These are phyloP conservation scores for Passer montanus DNA, from an alignment of 2,113 vertebrate genomes.

Conservation along the genomic window DNA sequence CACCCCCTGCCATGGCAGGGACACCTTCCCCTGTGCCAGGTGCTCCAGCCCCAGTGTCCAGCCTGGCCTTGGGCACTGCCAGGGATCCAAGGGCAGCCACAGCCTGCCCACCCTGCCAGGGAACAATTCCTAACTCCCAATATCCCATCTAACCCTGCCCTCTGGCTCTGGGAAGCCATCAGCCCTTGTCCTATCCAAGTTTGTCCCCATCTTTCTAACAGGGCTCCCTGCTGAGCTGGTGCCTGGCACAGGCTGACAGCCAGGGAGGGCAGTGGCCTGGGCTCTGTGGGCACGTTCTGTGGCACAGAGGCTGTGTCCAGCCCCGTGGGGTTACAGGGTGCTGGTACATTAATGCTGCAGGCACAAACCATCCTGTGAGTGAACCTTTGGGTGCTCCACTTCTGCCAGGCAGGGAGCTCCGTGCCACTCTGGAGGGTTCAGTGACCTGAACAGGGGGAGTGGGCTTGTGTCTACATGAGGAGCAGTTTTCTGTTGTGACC, in stretches of 20 bases:
- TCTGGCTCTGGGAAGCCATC: neutral
- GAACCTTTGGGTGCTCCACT: neutral
- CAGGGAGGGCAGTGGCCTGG: neutral
- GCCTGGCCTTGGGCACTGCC: neutral
- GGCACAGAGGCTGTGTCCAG: rapidly evolving
- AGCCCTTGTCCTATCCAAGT: neutral
- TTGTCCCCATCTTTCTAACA: neutral
- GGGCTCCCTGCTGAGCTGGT: neutral
- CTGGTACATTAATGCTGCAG: rapidly evolving
- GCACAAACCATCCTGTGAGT: rapidly evolving
- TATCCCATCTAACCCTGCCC: rapidly evolving
- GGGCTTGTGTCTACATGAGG: rapidly evolving
- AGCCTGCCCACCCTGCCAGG: neutral
- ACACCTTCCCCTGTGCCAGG: neutral
- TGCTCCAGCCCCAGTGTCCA: neutral
- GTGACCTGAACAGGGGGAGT: neutral
- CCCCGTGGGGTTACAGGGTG: rapidly evolving
- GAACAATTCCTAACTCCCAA: neutral
- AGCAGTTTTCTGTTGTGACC: neutral
- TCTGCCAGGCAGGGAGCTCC: rapidly evolving
- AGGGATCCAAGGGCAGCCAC: neutral
- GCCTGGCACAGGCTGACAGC: neutral
- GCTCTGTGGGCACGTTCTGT: rapidly evolving
- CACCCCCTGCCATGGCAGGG: neutral
- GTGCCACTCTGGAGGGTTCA: rapidly evolving